Base-by-base conservation (phyloP, 2,888 invertebrate genomes). In the Mythimna vitellina region DNA sequence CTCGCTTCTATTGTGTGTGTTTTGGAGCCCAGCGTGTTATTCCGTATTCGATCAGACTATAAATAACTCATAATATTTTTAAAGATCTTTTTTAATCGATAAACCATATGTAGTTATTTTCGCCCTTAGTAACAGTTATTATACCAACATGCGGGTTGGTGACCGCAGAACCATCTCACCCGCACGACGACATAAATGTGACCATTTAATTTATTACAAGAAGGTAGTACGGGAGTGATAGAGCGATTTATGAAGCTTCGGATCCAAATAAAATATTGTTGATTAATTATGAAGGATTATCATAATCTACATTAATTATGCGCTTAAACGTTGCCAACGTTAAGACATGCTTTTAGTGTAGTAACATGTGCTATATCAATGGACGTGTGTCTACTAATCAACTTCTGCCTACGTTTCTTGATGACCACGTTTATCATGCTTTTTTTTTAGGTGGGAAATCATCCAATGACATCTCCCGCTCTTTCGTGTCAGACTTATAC, bases 261-360 rank as follows among this genome's bases (percentile, higher is more conserved):
- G 20, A 56, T 58, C 10, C 14, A 63, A 66, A 54, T 73, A 57
- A 57, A 65, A 74, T 75, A 49, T 60, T 38, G 25, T n/a, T 69
- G 76, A 77, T 69, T 78, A 32, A 76, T 76, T 65, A 49, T 69
- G 76, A 81, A 20, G 49, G 68, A 35, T 75, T 54, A 60, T 63
- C 10, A 80, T 80, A 20, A 64, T 46, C 38, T 20, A 51, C 20
- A 53, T 79, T 32, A 78, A 42, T 61, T 17, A 64, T 64, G 42
- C 17, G 25, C 7, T 51, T 25, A 78, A 25, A 65, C n/a, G 35
- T 35, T 74, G 62, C 67, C 58, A 75, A 51, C 22, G 32, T 42
- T n/a, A n/a, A 25, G 38, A 60, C 29, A 29, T 46, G n/a, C 17
- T 57, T 20, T 25, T n/a, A n/a, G 25, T 42, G 14, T 22, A 58